Evolutionary conservation across 2,888 invertebrate species (phyloP).

Genomic region (Pycnomerus fuliginosus): DNA sequence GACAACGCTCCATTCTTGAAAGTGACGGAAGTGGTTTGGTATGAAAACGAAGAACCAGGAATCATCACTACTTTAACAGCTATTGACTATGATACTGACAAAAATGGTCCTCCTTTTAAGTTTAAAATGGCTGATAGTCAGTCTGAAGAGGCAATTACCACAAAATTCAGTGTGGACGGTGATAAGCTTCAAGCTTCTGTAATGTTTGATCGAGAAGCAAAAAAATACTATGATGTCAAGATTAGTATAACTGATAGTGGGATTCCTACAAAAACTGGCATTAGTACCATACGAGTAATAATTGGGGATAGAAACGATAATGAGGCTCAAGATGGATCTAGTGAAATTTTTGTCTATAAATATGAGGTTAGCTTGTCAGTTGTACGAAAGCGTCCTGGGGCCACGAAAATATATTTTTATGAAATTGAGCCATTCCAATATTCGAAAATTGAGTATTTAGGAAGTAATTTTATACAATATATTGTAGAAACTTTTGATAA

Average conservation of each 20-base stretch:
- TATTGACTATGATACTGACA: constrained; percentile 76
- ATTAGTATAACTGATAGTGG: constrained; percentile 89
- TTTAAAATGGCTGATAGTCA: constrained; percentile 68
- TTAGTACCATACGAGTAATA: constrained; percentile 81
- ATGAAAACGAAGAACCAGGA: constrained; percentile 73
- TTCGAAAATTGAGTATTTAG: no score
- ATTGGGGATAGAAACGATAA: constrained; percentile 97
- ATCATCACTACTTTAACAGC: constrained; percentile 67
- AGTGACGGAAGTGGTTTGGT: constrained; percentile 81
- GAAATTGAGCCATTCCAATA: no score
- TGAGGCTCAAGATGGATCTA: constrained; percentile 81
- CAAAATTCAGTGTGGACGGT: constrained; percentile 71
- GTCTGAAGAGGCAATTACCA: constrained; percentile 64
- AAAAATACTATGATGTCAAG: constrained; percentile 85
- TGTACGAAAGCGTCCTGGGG: no score
- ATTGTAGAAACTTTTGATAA: no score
- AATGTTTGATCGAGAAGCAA: constrained; percentile 82
- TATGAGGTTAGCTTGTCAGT: no score
- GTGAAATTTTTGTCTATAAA: constrained; percentile 92
- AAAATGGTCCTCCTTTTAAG: constrained; percentile 85
- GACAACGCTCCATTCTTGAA: constrained; percentile 90
- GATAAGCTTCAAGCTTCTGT: constrained; percentile 69
- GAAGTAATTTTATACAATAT: no score
- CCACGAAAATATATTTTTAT: no score
- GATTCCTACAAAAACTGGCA: constrained; percentile 68